Evolutionary conservation across 2,888 invertebrate species (phyloP), one percentile per base, ranked within the genome.

Genomic region (Nomada flava): DNA sequence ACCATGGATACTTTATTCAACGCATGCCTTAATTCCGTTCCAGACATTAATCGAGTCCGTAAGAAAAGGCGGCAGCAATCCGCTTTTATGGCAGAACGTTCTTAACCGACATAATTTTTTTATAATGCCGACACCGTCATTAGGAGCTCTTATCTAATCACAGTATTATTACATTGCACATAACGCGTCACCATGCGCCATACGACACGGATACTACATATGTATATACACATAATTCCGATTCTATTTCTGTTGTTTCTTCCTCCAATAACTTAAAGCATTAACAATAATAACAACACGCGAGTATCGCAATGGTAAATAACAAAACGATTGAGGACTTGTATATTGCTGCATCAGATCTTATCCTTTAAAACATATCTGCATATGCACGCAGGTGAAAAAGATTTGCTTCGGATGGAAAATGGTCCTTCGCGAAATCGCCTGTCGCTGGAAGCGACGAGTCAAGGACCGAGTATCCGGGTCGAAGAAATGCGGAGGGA

Each of bases 401-500:
- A 36, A 7, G 36, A 59, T 29, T 36, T 13, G 23, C 23, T 23
- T 9, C 1, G 0, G 4, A 1, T 42, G 10, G 26, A 47, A 53
- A 81, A 13, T 10, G 23, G n/a, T 57, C 44, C 42, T 29, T 68
- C 59, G 36, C 9, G 11, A 64, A 23, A 52, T n/a, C 2, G 13
- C 13, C 13, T 13, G 26, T 60, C 18, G 50, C 29, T 62, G 36
- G 50, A 53, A 55, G 42, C 9, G 20, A 63, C 64, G 62, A 65
- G 75, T 79, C 72, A 67, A 77, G 83, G 70, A 64, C 60, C 83
- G 76, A 59, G 59, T 75, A 85, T 84, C 84, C 87, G 86, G 86
- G 85, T 86, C 86, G 79, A 77, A 79, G 84, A 82, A 82, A 85
- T 77, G 78, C 79, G 65, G 64, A 82, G 81, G 79, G 80, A 78